phyloP scores from a whole-genome alignment of 2,797 vertebrate species.

The Onychomys torridus region DNA sequence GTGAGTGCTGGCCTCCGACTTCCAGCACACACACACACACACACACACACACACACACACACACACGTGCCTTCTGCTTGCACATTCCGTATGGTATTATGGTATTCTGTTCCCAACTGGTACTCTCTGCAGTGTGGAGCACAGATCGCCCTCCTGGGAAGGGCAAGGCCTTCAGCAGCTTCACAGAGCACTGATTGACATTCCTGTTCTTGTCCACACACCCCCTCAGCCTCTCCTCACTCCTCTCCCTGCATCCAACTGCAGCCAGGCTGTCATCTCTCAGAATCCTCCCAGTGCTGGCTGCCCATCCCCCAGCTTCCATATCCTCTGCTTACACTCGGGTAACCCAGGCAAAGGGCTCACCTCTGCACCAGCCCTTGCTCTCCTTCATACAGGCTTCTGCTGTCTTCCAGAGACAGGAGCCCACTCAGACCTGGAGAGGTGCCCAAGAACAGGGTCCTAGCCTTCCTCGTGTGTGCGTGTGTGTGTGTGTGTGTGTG shows the following conservation, averaged over 20 bases:
- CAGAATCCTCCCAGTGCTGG: neutral
- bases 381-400: neutral
- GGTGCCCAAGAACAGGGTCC: neutral
- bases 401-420: neutral
- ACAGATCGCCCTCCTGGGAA: neutral
- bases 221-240: too few species aligned
- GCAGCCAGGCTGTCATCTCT: too few species aligned
- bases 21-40: too few species aligned
- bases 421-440: neutral
- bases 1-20: neutral
- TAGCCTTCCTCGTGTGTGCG: neutral
- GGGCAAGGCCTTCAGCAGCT: neutral
- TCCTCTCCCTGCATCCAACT: neutral
- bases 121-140: neutral
- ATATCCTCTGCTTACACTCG: neutral
- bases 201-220: neutral
- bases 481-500: too few species aligned
- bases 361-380: neutral
- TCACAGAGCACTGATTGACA: neutral
- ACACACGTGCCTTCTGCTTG: too few species aligned
- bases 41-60: too few species aligned
- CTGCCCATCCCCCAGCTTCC: neutral
- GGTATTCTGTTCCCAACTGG: neutral
- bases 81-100: fast-evolving
- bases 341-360: neutral